Evolutionary conservation across 2,797 vertebrate species (phyloP).

Genomic region (Fringilla coelebs): DNA sequence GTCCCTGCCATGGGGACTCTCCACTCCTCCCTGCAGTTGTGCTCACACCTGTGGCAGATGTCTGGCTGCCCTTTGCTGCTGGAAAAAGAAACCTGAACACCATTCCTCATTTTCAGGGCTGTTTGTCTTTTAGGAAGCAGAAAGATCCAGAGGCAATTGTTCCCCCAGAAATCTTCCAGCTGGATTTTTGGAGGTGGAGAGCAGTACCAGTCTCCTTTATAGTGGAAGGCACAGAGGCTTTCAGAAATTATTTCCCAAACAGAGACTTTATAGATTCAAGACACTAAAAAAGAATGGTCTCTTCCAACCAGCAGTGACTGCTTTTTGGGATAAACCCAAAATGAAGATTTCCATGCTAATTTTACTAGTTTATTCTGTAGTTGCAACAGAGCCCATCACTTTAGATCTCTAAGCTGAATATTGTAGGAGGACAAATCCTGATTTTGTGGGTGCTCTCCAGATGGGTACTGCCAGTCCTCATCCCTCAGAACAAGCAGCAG

Average conservation of each 20-base stretch:
- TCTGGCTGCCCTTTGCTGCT: not conserved
- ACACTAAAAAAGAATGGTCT: not conserved
- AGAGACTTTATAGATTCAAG: constrained; percentile 53
- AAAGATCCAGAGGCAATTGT: not conserved
- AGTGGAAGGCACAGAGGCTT: constrained; percentile 52
- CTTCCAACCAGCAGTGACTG: not conserved
- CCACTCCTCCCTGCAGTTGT: not conserved
- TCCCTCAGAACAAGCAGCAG: not conserved
- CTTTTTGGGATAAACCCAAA: not conserved
- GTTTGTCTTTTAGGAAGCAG: not conserved
- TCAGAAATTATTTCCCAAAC: constrained; percentile 32
- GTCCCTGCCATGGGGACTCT: not conserved
- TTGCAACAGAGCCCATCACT: not conserved
- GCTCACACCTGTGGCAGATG: not conserved
- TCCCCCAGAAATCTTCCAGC: constrained; percentile 36
- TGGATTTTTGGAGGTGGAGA: constrained; percentile 51
- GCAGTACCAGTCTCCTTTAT: constrained; percentile 71
- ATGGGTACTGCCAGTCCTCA: not conserved
- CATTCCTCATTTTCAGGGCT: not conserved
- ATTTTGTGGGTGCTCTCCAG: not conserved
- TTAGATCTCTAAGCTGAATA: not conserved
- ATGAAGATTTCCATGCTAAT: not conserved
- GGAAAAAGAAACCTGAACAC: not conserved
- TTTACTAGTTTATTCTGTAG: not conserved
- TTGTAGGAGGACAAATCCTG: not conserved